Percentiles rank a stretch among this genome's conserved stretches.
These are phyloP conservation scores for Pseudocheirus occidentalis DNA, from an alignment of 2,797 vertebrate genomes.

Conservation along the genomic window DNA sequence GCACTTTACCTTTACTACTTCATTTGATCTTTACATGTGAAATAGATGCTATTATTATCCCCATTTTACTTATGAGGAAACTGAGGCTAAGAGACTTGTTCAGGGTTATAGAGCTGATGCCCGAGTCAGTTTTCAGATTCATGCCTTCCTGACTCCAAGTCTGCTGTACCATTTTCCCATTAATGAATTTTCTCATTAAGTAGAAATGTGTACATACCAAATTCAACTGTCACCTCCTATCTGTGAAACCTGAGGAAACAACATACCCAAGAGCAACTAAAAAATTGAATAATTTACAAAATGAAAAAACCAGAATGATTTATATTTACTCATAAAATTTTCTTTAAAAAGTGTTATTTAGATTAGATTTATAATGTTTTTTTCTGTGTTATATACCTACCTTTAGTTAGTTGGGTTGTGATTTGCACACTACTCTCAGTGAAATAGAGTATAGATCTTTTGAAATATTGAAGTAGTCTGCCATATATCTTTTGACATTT, in stretches of 20 bases:
- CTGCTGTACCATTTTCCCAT: not conserved
- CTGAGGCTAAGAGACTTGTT: not conserved
- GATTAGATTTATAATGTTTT: not conserved
- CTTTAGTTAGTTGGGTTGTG: not conserved
- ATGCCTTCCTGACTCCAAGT: not conserved
- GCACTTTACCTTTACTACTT: not conserved
- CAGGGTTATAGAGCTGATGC: not conserved
- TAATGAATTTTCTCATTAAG: not conserved
- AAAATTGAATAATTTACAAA: not conserved
- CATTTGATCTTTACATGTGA: not conserved
- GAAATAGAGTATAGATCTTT: not conserved
- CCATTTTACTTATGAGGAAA: not conserved
- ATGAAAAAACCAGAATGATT: not conserved
- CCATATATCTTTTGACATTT: constrained; percentile 7
- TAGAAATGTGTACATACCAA: not conserved
- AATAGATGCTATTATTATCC: not conserved
- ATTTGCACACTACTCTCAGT: not conserved
- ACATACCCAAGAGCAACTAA: not conserved
- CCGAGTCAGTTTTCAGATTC: not conserved
- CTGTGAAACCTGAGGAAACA: not conserved
- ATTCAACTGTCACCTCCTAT: not conserved
- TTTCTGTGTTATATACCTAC: not conserved
- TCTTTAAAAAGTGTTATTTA: not conserved
- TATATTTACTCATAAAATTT: not conserved
- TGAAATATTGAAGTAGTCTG: not conserved